Conservation (phyloP, 2,888 invertebrate genomes). For the Macropis europaea region DNA sequence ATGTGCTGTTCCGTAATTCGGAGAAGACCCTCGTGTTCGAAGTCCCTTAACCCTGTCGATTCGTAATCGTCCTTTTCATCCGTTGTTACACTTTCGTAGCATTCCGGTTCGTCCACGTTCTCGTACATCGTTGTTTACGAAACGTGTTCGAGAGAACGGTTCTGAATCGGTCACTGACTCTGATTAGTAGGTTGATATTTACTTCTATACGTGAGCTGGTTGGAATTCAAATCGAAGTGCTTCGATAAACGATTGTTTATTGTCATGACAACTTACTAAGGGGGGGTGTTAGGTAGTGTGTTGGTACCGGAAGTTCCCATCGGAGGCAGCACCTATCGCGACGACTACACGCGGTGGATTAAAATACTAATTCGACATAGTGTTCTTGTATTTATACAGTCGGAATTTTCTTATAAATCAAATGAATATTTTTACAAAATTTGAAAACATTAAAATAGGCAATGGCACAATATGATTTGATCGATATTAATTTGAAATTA, state of each 20-base stretch:
- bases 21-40: background rate
- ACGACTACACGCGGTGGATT: too few relatives aligned
- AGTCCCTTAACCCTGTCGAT: background rate
- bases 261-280: constrained; percentile 55
- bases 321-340: constrained; percentile 14
- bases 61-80: background rate
- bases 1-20: constrained; percentile 81
- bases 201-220: background rate
- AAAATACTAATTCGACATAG: too few relatives aligned
- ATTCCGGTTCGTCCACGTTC: background rate
- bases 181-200: background rate
- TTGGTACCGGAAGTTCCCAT: background rate
- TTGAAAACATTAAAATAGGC: too few relatives aligned
- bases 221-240: constrained; percentile 13
- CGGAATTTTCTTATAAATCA: too few relatives aligned
- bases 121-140: constrained; percentile 8
- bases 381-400: too few relatives aligned
- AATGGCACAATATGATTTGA: too few relatives aligned
- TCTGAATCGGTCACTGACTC: too few relatives aligned
- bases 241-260: constrained; percentile 41
- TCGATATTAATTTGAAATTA: too few relatives aligned
- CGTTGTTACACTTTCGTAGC: constrained; percentile 15
- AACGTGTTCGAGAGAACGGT: background rate
- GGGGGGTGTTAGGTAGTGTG: background rate
- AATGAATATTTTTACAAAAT: too few relatives aligned